These are phyloP conservation scores for Pterocles orientalis DNA, from an alignment of 2,113 vertebrate species.

Conservation along the genomic window DNA sequence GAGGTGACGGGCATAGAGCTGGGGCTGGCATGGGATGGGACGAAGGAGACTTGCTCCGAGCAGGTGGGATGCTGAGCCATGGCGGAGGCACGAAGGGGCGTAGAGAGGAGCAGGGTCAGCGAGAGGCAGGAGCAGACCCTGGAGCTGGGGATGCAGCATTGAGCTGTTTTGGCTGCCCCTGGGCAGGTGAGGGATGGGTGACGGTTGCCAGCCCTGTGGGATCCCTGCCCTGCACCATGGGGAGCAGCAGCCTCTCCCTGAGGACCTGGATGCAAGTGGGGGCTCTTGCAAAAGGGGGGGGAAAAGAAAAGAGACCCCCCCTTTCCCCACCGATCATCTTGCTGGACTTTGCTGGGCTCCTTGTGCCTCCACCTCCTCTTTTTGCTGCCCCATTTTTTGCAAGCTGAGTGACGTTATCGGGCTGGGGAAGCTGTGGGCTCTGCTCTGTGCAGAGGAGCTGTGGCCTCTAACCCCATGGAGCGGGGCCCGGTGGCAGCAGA, in stretches of 20 bases:
- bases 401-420: neutral
- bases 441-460: neutral
- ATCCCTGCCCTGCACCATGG: neutral
- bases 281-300: neutral
- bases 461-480: rapidly evolving
- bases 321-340: rapidly evolving
- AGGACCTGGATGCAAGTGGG: rapidly evolving
- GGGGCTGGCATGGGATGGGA: neutral
- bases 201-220: neutral
- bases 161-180: neutral
- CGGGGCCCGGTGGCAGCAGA: rapidly evolving
- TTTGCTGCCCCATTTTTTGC: neutral
- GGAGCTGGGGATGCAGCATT: rapidly evolving
- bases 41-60: neutral
- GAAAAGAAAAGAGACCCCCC: rapidly evolving
- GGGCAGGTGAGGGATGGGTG: rapidly evolving
- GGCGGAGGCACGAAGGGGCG: neutral
- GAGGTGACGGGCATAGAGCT: neutral
- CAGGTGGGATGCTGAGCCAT: neutral
- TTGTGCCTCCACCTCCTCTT: neutral
- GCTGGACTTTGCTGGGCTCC: neutral
- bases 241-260: neutral
- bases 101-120: neutral
- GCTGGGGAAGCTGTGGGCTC: neutral
- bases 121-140: neutral